phyloP scores from a whole-genome alignment of 2,888 invertebrate species.

The Crossocerus cetratus region DNA sequence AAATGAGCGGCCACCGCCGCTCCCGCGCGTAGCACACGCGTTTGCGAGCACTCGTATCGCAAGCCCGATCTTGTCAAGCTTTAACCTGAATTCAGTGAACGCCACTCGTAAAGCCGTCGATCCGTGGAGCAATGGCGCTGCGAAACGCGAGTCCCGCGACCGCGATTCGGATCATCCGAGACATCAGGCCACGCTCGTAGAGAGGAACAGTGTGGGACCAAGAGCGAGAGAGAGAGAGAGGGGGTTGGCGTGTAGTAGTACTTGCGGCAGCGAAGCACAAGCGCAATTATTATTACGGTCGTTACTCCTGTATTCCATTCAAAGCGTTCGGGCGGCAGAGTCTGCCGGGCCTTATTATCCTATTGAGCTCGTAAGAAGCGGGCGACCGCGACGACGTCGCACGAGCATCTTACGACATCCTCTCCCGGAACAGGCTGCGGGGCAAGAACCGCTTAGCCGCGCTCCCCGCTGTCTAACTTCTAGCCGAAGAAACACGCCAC shows the following conservation, averaged over 20 bases:
- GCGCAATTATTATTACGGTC: slow-evolving; percentile 67
- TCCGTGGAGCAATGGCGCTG: not conserved
- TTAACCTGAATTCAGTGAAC: no score
- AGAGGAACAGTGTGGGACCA: not conserved
- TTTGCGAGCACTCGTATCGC: no score
- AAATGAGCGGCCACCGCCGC: no score
- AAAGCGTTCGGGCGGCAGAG: slow-evolving; percentile 55
- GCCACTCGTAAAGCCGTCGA: not conserved
- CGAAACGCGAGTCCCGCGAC: slow-evolving; percentile 1
- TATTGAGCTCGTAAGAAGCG: slow-evolving; percentile 72
- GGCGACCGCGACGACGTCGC: slow-evolving; percentile 57
- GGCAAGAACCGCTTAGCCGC: slow-evolving; percentile 38
- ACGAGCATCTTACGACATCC: slow-evolving; percentile 66
- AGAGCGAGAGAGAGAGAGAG: not conserved
- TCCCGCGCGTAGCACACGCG: no score
- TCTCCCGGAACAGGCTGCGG: slow-evolving; percentile 35
- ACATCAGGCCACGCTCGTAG: slow-evolving; percentile 20
- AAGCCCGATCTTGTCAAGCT: no score
- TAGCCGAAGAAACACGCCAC: slow-evolving; percentile 23
- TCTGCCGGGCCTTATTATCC: slow-evolving; percentile 67
- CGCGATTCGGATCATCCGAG: slow-evolving; percentile 21
- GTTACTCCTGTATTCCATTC: slow-evolving; percentile 62
- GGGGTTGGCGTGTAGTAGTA: slow-evolving; percentile 9
- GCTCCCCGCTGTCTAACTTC: slow-evolving; percentile 12
- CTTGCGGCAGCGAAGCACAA: slow-evolving; percentile 42